A percentile compares a stretch with the other conserved stretches of the same genome.
phyloP scores from a whole-genome alignment of 2,113 vertebrate species.

The Onychorhynchus coronatus region DNA sequence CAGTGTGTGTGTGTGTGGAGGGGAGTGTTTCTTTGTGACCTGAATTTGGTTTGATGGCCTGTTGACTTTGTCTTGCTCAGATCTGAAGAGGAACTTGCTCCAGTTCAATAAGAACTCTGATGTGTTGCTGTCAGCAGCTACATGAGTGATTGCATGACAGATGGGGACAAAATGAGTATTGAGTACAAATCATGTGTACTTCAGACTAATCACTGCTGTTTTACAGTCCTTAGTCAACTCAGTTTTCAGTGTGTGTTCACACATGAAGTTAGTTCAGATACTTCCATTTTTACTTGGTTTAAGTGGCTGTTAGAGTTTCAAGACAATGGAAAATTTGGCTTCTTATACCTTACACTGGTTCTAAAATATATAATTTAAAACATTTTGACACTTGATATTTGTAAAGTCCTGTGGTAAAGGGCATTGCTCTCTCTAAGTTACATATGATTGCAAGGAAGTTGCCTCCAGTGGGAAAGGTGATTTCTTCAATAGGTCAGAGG shows the following conservation, averaged over 20 bases:
- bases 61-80: neutral
- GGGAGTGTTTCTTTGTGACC: neutral
- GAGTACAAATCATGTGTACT: neutral
- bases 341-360: neutral
- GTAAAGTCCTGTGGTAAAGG: neutral
- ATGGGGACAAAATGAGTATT: neutral
- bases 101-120: neutral
- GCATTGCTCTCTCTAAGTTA: neutral
- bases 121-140: neutral
- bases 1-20: neutral
- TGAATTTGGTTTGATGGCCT: neutral
- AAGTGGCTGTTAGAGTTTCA: neutral
- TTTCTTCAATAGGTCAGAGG: neutral
- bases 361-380: neutral
- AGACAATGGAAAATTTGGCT: neutral
- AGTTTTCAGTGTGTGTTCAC: neutral
- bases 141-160: neutral
- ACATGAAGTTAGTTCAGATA: neutral
- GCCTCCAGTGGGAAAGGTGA: neutral
- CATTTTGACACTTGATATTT: neutral
- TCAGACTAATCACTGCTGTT: neutral
- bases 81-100: neutral
- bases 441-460: neutral
- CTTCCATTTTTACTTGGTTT: neutral
- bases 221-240: neutral